Evolutionary conservation across 2,888 invertebrate genomes (phyloP), one percentile per base, ranked within the genome.

Genomic region (Lithophane leautieri): DNA sequence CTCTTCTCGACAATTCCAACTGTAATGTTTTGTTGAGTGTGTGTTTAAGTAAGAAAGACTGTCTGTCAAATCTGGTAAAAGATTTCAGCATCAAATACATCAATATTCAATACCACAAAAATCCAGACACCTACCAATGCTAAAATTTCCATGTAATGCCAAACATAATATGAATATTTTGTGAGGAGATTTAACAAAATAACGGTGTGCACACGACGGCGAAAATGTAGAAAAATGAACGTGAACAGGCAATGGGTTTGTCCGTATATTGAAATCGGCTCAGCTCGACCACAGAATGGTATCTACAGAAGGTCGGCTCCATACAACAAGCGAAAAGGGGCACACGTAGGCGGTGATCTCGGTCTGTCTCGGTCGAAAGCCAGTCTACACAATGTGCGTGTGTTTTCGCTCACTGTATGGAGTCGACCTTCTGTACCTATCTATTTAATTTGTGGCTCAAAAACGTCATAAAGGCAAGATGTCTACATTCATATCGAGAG

Each of bases 381-480:
- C 19, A 47, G 14, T 47, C 1, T 19, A 47, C 16, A 47, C 16
- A 16, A 11, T 28, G 16, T 40, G 16, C 16, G 8, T 72, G 25
- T 52, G 9, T 44, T 71, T 69, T 72, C 19, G 2, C 16, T 19
- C 4, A 56, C 11, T 22, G 16, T 22, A 44, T 12, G 16, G 19
- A 42, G 22, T 11, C 2, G 3, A 76, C 22, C 79, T 70, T 61
- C 44, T 78, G 34, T 12, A 14, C 7, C 25, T 19, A 8, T 19
- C 16, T 52, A 40, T 28, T 34, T n/a, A n/a, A n/a, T n/a, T 14
- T 52, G 44, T 70, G 50, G 54, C 76, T 85, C 78, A 76, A 83
- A 87, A 76, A 83, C 86, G 88, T 91, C 92, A 90, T 94, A 94
- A 94, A 93, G 85, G 89, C 94, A 94, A 94, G 91, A 94, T 94